Conservation (phyloP, 2,113 vertebrate species). For the Chinchilla lanigera region DNA sequence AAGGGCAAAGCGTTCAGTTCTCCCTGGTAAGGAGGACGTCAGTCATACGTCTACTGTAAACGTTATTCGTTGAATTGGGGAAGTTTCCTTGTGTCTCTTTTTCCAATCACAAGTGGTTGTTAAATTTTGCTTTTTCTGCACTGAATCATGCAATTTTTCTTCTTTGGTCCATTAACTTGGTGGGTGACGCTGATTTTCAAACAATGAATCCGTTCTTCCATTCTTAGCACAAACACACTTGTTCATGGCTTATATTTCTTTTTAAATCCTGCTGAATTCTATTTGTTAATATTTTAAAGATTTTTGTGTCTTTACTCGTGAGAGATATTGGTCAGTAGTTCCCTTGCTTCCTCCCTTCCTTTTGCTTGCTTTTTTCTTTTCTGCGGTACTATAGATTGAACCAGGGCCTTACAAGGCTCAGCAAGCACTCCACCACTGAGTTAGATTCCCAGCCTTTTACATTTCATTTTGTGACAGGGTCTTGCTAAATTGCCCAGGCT, state of each 20-base stretch:
- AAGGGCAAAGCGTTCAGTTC: background rate
- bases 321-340: background rate
- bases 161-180: background rate
- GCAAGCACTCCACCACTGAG: background rate
- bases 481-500: background rate
- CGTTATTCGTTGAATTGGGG: background rate
- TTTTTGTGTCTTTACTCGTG: background rate
- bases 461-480: background rate
- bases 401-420: background rate
- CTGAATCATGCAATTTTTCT: background rate
- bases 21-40: background rate
- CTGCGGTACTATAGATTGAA: background rate
- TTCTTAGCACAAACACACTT: slow-evolving; percentile 3
- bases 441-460: background rate
- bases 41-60: background rate
- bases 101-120: background rate
- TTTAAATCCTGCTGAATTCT: background rate
- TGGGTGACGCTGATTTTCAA: background rate
- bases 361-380: background rate
- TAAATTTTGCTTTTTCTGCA: slow-evolving; percentile 8
- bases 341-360: background rate
- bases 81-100: background rate
- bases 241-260: background rate
- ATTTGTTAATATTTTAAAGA: slow-evolving; percentile 7
- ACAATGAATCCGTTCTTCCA: background rate